A percentile compares a stretch with the other conserved stretches of the same genome.
These are phyloP conservation scores for Myopa tessellatipennis DNA, from an alignment of 2,888 invertebrate genomes.

Conservation along the genomic window DNA sequence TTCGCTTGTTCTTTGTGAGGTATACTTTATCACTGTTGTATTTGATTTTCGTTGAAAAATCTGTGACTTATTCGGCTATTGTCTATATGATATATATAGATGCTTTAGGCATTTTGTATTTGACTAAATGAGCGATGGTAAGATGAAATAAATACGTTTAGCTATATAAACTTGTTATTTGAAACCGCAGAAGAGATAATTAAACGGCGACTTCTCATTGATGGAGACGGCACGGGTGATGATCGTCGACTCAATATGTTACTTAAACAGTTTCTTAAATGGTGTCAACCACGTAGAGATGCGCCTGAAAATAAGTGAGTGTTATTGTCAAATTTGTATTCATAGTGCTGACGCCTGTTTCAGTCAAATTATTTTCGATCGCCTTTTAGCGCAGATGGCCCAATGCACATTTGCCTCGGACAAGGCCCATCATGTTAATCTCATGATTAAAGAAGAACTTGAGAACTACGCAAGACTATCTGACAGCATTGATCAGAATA, in stretches of 20 bases:
- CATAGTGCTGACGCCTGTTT: not conserved
- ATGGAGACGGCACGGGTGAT: constrained; percentile 97
- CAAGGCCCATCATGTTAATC: constrained; percentile 82
- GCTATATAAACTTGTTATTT: too few relatives aligned
- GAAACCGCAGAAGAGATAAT: constrained; percentile 86
- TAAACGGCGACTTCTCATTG: constrained; percentile 88
- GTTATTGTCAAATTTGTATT: not conserved
- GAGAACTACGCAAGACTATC: constrained; percentile 84
- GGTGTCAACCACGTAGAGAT: constrained; percentile 77
- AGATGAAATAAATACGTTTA: too few relatives aligned
- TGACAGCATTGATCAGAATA: constrained; percentile 80
- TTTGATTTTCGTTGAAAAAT: too few relatives aligned
- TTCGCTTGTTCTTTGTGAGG: too few relatives aligned
- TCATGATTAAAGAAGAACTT: constrained; percentile 86
- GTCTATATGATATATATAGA: too few relatives aligned
- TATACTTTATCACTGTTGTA: too few relatives aligned
- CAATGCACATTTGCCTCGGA: constrained; percentile 90
- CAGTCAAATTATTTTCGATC: constrained; percentile 79
- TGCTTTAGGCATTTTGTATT: too few relatives aligned
- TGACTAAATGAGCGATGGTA: too few relatives aligned
- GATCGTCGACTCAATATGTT: constrained; percentile 89
- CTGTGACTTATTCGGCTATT: too few relatives aligned
- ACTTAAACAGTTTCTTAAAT: constrained; percentile 85
- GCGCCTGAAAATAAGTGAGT: constrained; percentile 75
- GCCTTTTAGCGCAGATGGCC: constrained; percentile 83